Evolutionary conservation across 2,888 invertebrate species (phyloP), one percentile per base, ranked within the genome.

Genomic region (Sinelater perroti): DNA sequence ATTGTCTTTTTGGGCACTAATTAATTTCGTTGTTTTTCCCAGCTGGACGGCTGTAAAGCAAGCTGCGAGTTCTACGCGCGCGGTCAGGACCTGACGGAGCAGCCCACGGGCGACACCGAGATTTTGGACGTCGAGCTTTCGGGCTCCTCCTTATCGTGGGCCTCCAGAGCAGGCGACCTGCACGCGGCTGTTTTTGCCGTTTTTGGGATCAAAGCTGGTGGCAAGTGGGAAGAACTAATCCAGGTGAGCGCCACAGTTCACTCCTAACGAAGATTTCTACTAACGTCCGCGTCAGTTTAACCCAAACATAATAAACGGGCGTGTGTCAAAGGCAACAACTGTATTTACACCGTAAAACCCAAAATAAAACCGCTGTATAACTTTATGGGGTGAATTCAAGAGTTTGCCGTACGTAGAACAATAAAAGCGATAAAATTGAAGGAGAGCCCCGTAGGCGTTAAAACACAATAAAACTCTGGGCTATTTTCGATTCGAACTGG

Each of bases 361-460:
- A 49, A 40, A 31, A 61, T 61, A 61, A 61, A 61, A 61, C 33
- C 31, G 57, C 28, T 53, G 21, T 56, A 56, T 54, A 59, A 54
- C 20, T 59, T 59, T 59, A 59, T 59, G 21, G 54, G 49, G 28
- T 47, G 42, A 38, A 44, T 31, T 59, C 35, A 38, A 54, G 33
- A 49, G 17, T 44, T 42, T 33, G 24, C 16, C n/a, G 49, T 47
- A 42, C 26, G 26, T 50, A 54, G 42, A 44, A 31, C 36, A 52
- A 42, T 24, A 26, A 24, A 36, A 24, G 26, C 24, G 26, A 42
- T 26, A 24, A 44, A 44, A 44, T 14, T 21, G 17, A 44, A 44
- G 28, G 28, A n/a, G 13, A 44, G 7, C 13, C 21, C 44, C 8
- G 14, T 16, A 14, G 26, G 16, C 16, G 44, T 44, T 21, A 38